Conservation (phyloP, 1,140 invertebrate genomes). For the Augochlora pura region DNA sequence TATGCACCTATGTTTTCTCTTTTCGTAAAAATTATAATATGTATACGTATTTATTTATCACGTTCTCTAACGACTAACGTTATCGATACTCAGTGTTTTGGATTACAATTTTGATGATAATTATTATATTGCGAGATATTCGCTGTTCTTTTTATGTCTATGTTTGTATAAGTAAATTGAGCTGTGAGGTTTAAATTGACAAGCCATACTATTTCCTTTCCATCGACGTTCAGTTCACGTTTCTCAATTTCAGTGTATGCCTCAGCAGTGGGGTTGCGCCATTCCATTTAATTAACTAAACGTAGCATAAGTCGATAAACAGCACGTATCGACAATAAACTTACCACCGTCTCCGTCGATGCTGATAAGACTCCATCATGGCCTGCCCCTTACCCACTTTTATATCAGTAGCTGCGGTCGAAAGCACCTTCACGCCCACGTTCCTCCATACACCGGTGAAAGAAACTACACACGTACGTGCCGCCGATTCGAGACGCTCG, state of each 20-base stretch:
- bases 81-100: no score
- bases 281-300: slow-evolving; percentile 72
- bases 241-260: neutral
- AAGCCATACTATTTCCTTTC: neutral
- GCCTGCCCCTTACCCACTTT: slow-evolving; percentile 56
- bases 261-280: neutral
- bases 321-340: slow-evolving; percentile 68
- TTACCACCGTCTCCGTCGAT: slow-evolving; percentile 61
- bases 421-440: slow-evolving; percentile 72
- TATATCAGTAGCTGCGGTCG: slow-evolving; percentile 62
- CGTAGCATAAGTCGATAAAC: slow-evolving; percentile 66
- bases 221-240: neutral
- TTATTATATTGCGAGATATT: no score
- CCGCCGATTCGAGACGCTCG: neutral
- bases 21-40: no score
- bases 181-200: no score
- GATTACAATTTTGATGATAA: no score
- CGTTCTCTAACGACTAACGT: no score
- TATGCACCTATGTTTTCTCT: no score
- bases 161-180: no score
- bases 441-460: slow-evolving; percentile 18
- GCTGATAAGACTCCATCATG: slow-evolving; percentile 69
- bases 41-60: no score
- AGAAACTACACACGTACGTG: slow-evolving; percentile 6
- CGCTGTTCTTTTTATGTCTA: no score